Base-by-base conservation (phyloP, 2,797 vertebrate species). In the Hirundo rustica region DNA sequence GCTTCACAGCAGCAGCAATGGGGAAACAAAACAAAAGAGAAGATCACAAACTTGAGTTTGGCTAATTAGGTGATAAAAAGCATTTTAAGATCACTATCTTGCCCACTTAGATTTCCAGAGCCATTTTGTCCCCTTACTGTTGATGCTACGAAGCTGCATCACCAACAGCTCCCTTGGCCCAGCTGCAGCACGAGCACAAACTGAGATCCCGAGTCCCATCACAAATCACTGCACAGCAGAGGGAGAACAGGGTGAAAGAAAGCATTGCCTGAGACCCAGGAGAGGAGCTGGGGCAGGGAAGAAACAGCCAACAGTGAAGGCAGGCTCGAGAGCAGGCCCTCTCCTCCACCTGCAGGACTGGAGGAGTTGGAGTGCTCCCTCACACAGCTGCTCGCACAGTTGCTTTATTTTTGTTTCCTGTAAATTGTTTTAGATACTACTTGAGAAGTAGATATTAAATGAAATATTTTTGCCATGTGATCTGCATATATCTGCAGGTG, bases 1-100 rank as follows among this genome's bases (percentile, higher is more conserved):
- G 68, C 96, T 95, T 97, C 96, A 92, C 7, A 92, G 92, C 84
- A 95, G 94, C 73, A 91, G 89, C 78, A 90, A 80, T 19, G 42
- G 75, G 94, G 76, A 94, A 88, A 88, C 90, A 92, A 67, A 93
- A 89, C 75, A 94, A 26, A 85, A 81, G 30, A 85, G 7, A 81
- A 67, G 7, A 72, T 94, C 67, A 95, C 60, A 87, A 92, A 94
- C 54, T 57, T 70, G 32, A 86, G 30, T 26, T 71, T 84, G 23
- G 88, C 76, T 57, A 54, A 55, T 83, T 7, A 10, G 16, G 45
- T 20, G 7, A 6, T 32, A 29, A 36, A 61, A 67, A 36, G 15
- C 67, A 81, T 78, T 83, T 85, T 11, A 85, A 90, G 26, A 94
- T 50, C 66, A 55, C 32, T 48, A 9, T 19, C 44, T 50, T 78